phyloP scores from a whole-genome alignment of 2,113 vertebrate genomes.

The Tachysurus vachellii region DNA sequence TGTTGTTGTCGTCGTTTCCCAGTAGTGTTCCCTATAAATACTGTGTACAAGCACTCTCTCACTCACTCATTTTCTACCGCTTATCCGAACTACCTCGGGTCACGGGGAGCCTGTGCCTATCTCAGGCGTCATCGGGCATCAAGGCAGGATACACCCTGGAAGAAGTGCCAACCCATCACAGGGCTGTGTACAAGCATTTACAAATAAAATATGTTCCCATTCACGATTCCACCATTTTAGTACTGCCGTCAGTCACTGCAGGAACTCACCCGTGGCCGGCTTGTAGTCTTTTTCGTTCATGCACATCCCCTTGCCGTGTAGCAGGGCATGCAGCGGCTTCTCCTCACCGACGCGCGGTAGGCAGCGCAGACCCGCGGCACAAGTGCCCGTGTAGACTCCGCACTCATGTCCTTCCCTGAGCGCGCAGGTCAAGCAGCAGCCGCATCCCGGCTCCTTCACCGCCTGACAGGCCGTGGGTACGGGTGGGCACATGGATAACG shows the following conservation, averaged over 20 bases:
- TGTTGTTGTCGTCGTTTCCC: too few species aligned
- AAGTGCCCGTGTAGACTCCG: slow-evolving; percentile 95
- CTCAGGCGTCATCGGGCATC: too few species aligned
- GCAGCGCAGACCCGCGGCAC: slow-evolving; percentile 89
- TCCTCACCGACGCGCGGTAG: slow-evolving; percentile 91
- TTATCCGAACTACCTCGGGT: too few species aligned
- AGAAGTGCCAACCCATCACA: too few species aligned
- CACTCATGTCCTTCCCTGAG: slow-evolving; percentile 88
- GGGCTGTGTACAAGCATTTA: background rate
- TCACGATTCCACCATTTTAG: background rate
- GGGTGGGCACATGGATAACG: slow-evolving; percentile 85
- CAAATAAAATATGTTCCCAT: background rate
- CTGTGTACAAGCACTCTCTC: background rate
- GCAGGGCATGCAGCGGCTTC: slow-evolving; percentile 93
- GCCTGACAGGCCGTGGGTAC: slow-evolving; percentile 86
- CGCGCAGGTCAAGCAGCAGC: slow-evolving; percentile 96
- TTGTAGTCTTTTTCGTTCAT: slow-evolving; percentile 88
- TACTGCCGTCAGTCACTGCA: background rate
- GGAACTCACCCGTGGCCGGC: slow-evolving; percentile 73
- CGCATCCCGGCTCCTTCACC: slow-evolving; percentile 96
- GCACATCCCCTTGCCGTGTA: slow-evolving; percentile 91
- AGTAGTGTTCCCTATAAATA: background rate
- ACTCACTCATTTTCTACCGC: too few species aligned
- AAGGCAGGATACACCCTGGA: too few species aligned
- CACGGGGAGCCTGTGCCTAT: too few species aligned